phyloP scores from a whole-genome alignment of 2,888 invertebrate genomes.

The Homarus gammarus region DNA sequence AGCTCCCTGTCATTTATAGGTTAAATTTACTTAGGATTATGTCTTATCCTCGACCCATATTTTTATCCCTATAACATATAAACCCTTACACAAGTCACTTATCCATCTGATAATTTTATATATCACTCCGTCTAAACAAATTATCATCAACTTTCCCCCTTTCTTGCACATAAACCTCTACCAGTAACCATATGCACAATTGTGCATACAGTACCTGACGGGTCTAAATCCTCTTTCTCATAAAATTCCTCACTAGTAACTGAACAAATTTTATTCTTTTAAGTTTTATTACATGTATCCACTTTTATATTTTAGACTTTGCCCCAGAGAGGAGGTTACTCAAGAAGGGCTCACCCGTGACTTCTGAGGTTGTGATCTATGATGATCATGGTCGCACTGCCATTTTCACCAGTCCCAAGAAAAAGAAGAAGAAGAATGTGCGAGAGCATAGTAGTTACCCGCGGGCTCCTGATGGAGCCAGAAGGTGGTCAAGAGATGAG shows the following conservation, averaged over 20 bases:
- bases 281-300: neutral
- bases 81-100: too few species aligned
- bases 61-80: too few species aligned
- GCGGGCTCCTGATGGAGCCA: neutral
- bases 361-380: constrained; percentile 59
- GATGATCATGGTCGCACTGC: constrained; percentile 63
- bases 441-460: neutral
- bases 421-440: neutral
- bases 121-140: too few species aligned
- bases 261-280: neutral
- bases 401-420: constrained; percentile 60
- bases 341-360: constrained; percentile 16
- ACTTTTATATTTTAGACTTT: neutral
- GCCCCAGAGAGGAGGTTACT: neutral
- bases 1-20: too few species aligned
- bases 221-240: too few species aligned
- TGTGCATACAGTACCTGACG: too few species aligned
- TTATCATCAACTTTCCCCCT: too few species aligned
- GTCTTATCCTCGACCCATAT: too few species aligned
- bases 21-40: neutral
- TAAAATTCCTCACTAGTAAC: too few species aligned
- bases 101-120: too few species aligned
- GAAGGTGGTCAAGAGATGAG: neutral
- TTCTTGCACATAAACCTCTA: too few species aligned
- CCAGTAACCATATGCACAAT: too few species aligned